Evolutionary conservation across 2,113 vertebrate genomes (phyloP), one percentile per base, ranked within the genome.

Genomic region (Thamnophis sirtalis): DNA sequence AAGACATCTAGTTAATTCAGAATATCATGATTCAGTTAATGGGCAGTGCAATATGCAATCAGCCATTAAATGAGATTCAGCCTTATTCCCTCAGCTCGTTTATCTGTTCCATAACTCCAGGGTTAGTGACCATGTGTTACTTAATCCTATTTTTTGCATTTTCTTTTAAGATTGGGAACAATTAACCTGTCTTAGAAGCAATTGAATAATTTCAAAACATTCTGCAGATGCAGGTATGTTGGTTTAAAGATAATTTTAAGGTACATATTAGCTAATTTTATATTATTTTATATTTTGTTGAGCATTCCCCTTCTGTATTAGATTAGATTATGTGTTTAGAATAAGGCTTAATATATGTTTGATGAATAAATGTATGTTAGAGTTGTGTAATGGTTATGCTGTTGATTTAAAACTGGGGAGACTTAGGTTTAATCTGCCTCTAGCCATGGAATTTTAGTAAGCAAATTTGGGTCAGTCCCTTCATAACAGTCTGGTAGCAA

Each of bases 201-300:
- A 54, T 26, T 90, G 84, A 90, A 92, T 73, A 19, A 73, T 43
- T 68, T 22, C 48, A 92, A 8, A 92, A 43, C 49, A 53, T 51
- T 50, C 33, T 86, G 56, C 84, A 90, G 50, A 92, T 92, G 50
- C 50, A 92, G 89, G 92, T 92, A 89, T 87, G 56, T 84, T 88
- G 24, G 56, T 49, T 88, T 33, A 68, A 84, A 84, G 9, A 43
- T 33, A 88, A 28, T 13, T 26, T 53, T 50, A 13, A 50, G 58
- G n/a, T 68, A 19, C 26, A 60, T 9, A 80, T 80, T 80, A 80
- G 73, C 33, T 80, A 38, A 43, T 80, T 80, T 38, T 80, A 38
- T 80, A 38, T 80, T 38, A 60, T 60, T 68, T 68, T n/a, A 19
- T 80, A 38, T 43, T 43, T 38, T 80, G 68, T 80, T 43, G 17